A percentile compares a stretch with the other conserved stretches of the same genome.
These are phyloP conservation scores for Malurus cyaneus DNA, from an alignment of 2,113 vertebrate species.

Conservation along the genomic window DNA sequence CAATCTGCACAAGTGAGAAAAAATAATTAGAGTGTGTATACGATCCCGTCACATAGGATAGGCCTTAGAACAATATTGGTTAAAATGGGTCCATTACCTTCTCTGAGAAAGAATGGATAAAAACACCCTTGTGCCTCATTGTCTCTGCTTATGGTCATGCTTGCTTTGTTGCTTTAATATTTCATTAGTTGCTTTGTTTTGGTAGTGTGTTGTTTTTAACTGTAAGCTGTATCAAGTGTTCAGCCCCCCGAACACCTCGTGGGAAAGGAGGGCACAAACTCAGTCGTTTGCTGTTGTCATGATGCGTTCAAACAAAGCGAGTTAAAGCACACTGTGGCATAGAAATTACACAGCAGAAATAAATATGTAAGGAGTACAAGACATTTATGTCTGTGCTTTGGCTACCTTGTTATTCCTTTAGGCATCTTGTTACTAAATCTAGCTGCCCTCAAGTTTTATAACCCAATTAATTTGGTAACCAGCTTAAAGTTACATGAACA, in stretches of 20 bases:
- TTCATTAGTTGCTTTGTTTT: constrained; percentile 38
- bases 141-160: constrained; percentile 24
- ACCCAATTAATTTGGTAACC: not conserved
- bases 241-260: not conserved
- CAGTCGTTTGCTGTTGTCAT: not conserved
- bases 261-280: not conserved
- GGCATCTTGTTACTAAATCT: not conserved
- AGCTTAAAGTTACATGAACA: not conserved
- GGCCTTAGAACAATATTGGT: not conserved
- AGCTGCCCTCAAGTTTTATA: not conserved
- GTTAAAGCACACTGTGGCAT: not conserved
- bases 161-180: constrained; percentile 34
- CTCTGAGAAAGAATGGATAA: not conserved
- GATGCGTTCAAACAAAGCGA: not conserved
- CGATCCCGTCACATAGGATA: not conserved
- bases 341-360: not conserved
- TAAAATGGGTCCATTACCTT: constrained; percentile 28
- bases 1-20: not conserved
- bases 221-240: not conserved
- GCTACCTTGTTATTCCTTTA: not conserved
- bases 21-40: not conserved
- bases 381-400: not conserved
- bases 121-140: constrained; percentile 13
- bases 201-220: constrained; percentile 3
- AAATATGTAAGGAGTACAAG: not conserved